Conservation (phyloP, 2,888 invertebrate species). For the Melieria omissa region DNA sequence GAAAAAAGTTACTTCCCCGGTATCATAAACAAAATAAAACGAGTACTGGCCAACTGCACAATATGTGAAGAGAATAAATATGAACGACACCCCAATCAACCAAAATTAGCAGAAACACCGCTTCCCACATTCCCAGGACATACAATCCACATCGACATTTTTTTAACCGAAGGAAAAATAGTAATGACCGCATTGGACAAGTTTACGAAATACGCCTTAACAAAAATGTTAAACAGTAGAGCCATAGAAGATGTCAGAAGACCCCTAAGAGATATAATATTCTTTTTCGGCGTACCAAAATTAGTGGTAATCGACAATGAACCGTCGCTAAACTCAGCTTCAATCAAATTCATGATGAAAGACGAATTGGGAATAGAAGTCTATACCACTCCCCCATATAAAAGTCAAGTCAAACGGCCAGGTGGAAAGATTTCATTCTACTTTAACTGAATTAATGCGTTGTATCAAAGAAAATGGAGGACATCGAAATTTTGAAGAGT, state of each 20-base stretch:
- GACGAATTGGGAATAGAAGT: conserved; percentile 40
- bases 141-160: conserved; percentile 41
- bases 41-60: conserved; percentile 6
- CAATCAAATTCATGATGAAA: conserved; percentile 41
- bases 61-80: conserved; percentile 37
- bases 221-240: conserved; percentile 31
- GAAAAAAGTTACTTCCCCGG: conserved; percentile 5
- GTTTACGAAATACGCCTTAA: conserved; percentile 37
- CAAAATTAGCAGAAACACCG: conserved; percentile 32
- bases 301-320: conserved; percentile 45
- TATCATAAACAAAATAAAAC: conserved; percentile 16
- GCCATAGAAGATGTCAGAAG: conserved; percentile 37
- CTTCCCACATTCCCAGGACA: conserved; percentile 41
- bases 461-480: too few species aligned
- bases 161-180: conserved; percentile 32
- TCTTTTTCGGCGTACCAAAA: conserved; percentile 40
- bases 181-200: conserved; percentile 40
- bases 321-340: conserved; percentile 39
- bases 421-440: too few species aligned
- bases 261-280: conserved; percentile 40
- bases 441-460: too few species aligned
- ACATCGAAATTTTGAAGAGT: too few species aligned
- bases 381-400: conserved; percentile 32
- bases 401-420: too few species aligned
- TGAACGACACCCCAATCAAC: conserved; percentile 39